Base-by-base conservation (phyloP, 2,888 invertebrate species). In the Spodoptera picta region DNA sequence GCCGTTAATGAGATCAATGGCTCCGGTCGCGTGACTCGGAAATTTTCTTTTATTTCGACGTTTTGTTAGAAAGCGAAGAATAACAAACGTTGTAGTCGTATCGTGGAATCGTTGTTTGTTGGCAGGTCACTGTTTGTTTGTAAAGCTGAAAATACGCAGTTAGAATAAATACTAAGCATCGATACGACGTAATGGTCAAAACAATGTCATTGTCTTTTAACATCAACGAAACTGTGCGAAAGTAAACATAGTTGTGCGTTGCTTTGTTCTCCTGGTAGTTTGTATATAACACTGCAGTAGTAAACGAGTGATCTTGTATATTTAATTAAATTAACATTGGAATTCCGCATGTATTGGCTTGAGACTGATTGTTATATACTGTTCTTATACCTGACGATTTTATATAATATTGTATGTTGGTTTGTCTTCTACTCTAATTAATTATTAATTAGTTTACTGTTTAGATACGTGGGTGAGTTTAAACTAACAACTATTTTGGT, bases 321-420 rank as follows among this genome's bases (percentile, higher is more conserved):
- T 84, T 86, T 84, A 80, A 85, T 85, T 84, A 76, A 82, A 76
- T 84, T 84, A 83, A 81, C 81, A 82, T 80, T 83, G 80, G 64
- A 81, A 86, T 84, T 88, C 86, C 77, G 88, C 76, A 82, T 90
- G 85, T 88, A 87, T 90, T 89, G 84, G 89, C 89, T 91, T 89
- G 90, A 93, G 93, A 93, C 93, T 93, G 93, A 92, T 90, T 90
- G 88, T 90, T 86, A 85, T 80, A 83, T 85, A 88, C 86, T 88
- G 83, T 87, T 85, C 87, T 87, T 88, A 81, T 86, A 85, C 81
- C 82, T 85, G 73, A 84, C 80, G 63, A 83, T 83, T 89, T 86
- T 85, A 81, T 84, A 84, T 82, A 77, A 84, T 73, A 76, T 65
- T 79, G 64, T 74, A 57, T 72, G 84, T 84, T 85, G 83, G 63